phyloP scores from a whole-genome alignment of 2,797 vertebrate species.

The Ceryle rudis region DNA sequence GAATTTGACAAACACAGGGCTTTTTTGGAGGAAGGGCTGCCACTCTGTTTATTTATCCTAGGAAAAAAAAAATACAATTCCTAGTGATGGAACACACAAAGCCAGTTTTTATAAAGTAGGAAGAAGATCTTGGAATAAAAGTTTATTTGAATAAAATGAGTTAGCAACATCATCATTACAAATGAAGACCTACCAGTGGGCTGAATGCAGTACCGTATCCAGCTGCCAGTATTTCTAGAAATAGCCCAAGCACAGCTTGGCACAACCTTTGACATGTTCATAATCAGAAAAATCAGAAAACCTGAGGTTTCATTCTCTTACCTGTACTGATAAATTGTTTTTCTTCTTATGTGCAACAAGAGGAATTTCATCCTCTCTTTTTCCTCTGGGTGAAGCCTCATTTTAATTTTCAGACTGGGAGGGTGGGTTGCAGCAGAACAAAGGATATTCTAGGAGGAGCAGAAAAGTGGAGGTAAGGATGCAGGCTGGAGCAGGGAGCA shows the following conservation, averaged over 20 bases:
- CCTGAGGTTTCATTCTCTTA: background rate
- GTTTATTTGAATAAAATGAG: background rate
- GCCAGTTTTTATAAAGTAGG: rapidly evolving
- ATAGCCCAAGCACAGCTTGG: background rate
- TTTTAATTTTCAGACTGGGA: background rate
- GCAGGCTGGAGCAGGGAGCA: background rate
- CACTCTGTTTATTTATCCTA: background rate
- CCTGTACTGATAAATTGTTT: background rate
- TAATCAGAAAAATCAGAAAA: background rate
- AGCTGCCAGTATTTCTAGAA: background rate
- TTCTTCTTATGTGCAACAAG: background rate
- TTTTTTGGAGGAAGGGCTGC: background rate
- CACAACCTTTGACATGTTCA: background rate
- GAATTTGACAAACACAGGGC: background rate
- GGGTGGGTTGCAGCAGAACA: background rate
- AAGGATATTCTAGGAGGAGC: background rate
- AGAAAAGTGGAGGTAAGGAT: background rate
- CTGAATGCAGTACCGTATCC: background rate
- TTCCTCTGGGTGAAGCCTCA: background rate
- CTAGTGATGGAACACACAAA: background rate
- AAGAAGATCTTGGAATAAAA: background rate
- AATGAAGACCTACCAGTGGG: background rate
- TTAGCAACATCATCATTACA: background rate
- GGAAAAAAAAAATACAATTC: background rate
- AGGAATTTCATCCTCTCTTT: background rate